Evolutionary conservation across 2,888 invertebrate genomes (phyloP), one percentile per base, ranked within the genome.

Genomic region (Drosophila heteroneura): DNA sequence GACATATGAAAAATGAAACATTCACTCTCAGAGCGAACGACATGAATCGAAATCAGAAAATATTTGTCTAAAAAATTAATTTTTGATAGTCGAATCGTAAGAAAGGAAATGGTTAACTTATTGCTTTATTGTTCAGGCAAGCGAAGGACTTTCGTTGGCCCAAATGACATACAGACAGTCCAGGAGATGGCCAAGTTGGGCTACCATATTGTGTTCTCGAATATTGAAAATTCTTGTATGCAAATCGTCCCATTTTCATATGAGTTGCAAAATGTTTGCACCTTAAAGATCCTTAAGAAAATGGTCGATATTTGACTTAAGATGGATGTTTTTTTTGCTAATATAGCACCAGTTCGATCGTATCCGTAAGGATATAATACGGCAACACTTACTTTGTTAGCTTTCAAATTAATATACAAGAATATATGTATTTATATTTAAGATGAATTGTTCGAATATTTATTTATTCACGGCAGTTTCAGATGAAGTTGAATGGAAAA

Each of bases 401-500:
- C 14, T 14, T 47, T 22, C 14, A 22, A 47, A 14, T 22, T 22
- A 14, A 9, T 26, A 4, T 26, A 16, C 16, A 47, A 16, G 9
- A 26, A 26, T 9, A 16, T 0, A 6, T 44, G 2, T 1, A 7
- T 26, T 12, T 54, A 37, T 26, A 14, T 39, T 58, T 26, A 32
- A 30, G 3, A 33, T 3, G 4, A 0, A 33, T 28, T 32, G 32
- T 41, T 26, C 3, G 2, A 26, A 26, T 41, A 61, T 19, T 35
- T 22, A 32, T 32, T 26, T 53, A 22, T 52, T 30, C 10, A 52
- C 16, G 60, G 28, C 52, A 61, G 37, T 37, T 52, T 37, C 6
- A 37, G 0, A n/a, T 32, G 3, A 51, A n/a, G 14, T 6, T 33
- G 2, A 35, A 37, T 30, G 30, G 14, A 6, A 54, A 37, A 19